Percentiles rank a stretch among this genome's conserved stretches.
Conservation (phyloP, 1,140 invertebrate species). For the Contarinia nasturtii region DNA sequence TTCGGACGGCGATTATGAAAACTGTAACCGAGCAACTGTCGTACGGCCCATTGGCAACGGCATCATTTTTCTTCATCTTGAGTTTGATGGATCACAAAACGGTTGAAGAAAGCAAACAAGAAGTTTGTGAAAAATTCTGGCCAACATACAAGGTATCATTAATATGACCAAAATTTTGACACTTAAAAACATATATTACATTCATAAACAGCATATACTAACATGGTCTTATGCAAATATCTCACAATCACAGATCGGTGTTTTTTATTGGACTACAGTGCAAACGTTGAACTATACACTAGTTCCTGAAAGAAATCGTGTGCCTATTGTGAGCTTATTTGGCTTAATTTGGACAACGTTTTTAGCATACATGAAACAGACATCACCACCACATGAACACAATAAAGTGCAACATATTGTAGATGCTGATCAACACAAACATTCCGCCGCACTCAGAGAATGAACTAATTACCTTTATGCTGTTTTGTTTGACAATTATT, state of each 20-base stretch:
- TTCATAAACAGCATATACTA: neutral
- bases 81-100: conserved; percentile 54
- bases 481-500: neutral
- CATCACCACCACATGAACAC: too few species aligned
- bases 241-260: conserved; percentile 39
- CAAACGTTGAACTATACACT: conserved; percentile 67
- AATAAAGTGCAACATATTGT: too few species aligned
- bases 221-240: neutral
- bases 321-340: conserved; percentile 63
- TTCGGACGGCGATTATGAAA: conserved; percentile 42
- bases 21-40: conserved; percentile 61
- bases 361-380: conserved; percentile 65
- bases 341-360: conserved; percentile 73
- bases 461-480: too few species aligned
- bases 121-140: conserved; percentile 55
- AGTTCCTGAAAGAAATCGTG: conserved; percentile 57
- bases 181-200: neutral
- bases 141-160: conserved; percentile 59
- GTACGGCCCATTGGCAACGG: conserved; percentile 60
- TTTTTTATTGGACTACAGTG: conserved; percentile 60
- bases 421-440: too few species aligned
- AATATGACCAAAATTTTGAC: too few species aligned
- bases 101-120: conserved; percentile 38
- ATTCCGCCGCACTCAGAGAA: too few species aligned
- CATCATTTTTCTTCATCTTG: conserved; percentile 65